phyloP scores from a whole-genome alignment of 1,140 invertebrate genomes.

The Piezodorus guildinii region DNA sequence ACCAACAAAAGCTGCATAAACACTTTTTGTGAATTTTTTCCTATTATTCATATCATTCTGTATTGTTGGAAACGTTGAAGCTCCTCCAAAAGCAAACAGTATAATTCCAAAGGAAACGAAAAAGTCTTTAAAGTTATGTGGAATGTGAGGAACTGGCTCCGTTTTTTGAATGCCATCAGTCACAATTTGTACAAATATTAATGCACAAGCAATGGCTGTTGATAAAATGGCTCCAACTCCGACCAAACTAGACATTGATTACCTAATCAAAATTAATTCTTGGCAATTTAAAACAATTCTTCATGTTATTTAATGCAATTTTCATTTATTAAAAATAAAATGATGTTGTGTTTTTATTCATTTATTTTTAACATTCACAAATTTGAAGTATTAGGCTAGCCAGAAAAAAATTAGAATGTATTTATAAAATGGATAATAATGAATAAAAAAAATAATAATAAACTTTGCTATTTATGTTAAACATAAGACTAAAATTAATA shows the following conservation, averaged over 20 bases:
- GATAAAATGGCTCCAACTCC: constrained; percentile 45
- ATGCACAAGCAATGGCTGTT: constrained; percentile 42
- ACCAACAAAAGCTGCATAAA: constrained; percentile 42
- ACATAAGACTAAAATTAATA: not conserved
- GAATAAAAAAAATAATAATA: too few relatives aligned
- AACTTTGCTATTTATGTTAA: too few relatives aligned
- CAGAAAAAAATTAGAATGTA: too few relatives aligned
- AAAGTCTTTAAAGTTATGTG: constrained; percentile 38
- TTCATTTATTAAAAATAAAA: too few relatives aligned
- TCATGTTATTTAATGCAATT: not conserved
- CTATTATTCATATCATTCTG: constrained; percentile 55
- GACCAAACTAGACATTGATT: constrained; percentile 33
- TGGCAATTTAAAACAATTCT: constrained; percentile 8
- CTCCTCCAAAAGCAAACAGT: constrained; percentile 53
- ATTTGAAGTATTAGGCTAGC: too few relatives aligned
- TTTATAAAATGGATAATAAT: too few relatives aligned
- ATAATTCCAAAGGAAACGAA: constrained; percentile 52
- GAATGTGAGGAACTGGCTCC: constrained; percentile 31
- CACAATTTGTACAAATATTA: constrained; percentile 46
- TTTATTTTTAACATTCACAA: too few relatives aligned
- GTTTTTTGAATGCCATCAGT: constrained; percentile 35
- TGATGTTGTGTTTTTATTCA: too few relatives aligned
- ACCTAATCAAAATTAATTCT: too few relatives aligned
- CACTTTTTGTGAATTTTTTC: constrained; percentile 41
- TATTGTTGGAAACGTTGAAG: constrained; percentile 55